Evolutionary conservation across 35 echinoderm and acorn worm species (phyloP), one percentile per base, ranked within the genome.

Genomic region (Heliocidaris erythrogramma): DNA sequence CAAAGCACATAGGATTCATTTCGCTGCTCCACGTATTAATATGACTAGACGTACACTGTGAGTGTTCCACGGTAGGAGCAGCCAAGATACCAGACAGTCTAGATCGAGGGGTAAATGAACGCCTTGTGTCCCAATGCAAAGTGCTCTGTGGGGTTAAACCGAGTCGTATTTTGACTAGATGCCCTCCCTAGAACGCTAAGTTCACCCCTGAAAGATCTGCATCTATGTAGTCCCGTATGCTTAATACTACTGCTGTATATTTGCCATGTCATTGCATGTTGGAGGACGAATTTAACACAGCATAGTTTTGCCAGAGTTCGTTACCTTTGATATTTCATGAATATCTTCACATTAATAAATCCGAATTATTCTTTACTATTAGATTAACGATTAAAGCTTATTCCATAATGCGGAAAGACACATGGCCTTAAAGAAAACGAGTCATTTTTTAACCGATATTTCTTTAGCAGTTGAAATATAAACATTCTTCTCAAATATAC

Each of bases 71-170:
- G 8, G 7, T 21, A 7, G 65, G 65, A 78, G 65, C 65, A 78
- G 65, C 65, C 65, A n/a, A 27, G 65, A n/a, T 78, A 27, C 65
- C 21, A 78, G 65, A 78, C 18, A 17, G 21, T 78, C 65, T 21
- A n/a, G 65, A 27, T 78, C 0, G 21, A 89, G 87, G 47, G 87
- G 87, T 89, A 89, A 89, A 89, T n/a, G 87, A 89, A 89, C 87
- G 87, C 87, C 17, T 32, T 13, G 87, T 48, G 32, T 48, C 30
- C 29, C 12, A 31, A 47, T 31, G 47, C 31, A 89, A 89, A 89
- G 87, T 89, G 47, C 87, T 32, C 87, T 89, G 32, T 89, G 87
- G 87, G 87, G 87, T 89, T 32, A 89, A 48, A 48, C 87, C 14
- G 31, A 17, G 31, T 89, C 8, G 31, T 89, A 27, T 32, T 89